Conservation (phyloP, 2,113 vertebrate species). For the Raja brachyura region DNA sequence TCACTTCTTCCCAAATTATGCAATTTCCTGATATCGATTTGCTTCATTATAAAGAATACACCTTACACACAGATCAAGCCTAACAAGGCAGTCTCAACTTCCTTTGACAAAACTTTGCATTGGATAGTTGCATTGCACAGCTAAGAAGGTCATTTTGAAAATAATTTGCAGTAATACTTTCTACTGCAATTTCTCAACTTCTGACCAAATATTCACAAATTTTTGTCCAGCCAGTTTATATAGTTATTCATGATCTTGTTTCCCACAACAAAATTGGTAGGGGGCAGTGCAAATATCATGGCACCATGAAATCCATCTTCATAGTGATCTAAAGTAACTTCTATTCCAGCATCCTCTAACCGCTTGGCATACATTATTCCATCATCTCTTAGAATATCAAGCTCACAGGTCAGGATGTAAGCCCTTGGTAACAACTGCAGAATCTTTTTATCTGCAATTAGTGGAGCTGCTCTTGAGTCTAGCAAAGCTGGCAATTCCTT, state of each 20-base stretch:
- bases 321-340: constrained; percentile 79
- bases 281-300: constrained; percentile 79
- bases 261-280: constrained; percentile 70
- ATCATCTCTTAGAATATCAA: constrained; percentile 84
- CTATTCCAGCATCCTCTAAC: constrained; percentile 69
- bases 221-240: constrained; percentile 79
- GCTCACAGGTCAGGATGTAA: constrained; percentile 88
- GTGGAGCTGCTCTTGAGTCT: constrained; percentile 69
- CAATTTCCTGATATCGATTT: neutral
- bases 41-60: neutral
- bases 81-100: neutral
- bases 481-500: constrained; percentile 64
- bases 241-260: constrained; percentile 69
- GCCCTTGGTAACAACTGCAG: constrained; percentile 70
- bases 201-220: constrained; percentile 59
- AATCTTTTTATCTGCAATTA: constrained; percentile 67
- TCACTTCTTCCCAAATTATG: neutral
- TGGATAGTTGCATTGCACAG: constrained; percentile 40
- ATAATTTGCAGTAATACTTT: neutral
- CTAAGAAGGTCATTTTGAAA: neutral
- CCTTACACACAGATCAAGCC: neutral
- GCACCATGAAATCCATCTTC: constrained; percentile 89
- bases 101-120: constrained; percentile 32
- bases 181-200: neutral
- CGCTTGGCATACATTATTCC: constrained; percentile 82